Percentiles rank a stretch among this genome's conserved stretches.
Conservation (phyloP, 2,888 invertebrate genomes). For the Hermodice carunculata region DNA sequence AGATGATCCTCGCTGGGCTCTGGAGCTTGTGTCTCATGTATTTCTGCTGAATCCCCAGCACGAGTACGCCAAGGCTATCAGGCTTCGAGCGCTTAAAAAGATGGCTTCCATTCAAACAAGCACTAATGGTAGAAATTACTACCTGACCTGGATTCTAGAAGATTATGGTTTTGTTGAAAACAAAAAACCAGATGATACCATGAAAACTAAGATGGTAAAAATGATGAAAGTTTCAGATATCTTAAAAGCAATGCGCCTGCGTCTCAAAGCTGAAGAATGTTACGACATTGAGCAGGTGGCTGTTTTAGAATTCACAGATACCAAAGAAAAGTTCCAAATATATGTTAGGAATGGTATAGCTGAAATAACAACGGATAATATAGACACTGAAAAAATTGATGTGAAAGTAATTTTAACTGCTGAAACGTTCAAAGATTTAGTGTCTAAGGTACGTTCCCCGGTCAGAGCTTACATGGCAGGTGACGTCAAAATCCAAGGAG, state of each 20-base stretch:
- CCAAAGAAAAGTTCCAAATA: neutral
- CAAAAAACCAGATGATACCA: neutral
- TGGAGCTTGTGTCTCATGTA: conserved; percentile 49
- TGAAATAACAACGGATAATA: neutral
- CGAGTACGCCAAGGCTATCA: conserved; percentile 5
- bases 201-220: neutral
- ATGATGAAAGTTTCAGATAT: neutral
- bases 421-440: neutral
- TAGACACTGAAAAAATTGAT: neutral
- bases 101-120: conserved; percentile 45
- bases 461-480: neutral
- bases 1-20: conserved; percentile 55
- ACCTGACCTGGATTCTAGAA: conserved; percentile 53
- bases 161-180: conserved; percentile 28
- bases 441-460: neutral
- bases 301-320: conserved; percentile 18
- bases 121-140: conserved; percentile 55
- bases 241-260: neutral
- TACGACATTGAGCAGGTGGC: neutral
- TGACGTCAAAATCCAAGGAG: conserved; percentile 4
- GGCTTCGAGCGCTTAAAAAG: conserved; percentile 16
- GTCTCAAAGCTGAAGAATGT: conserved; percentile 3
- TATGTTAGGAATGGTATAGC: neutral
- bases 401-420: neutral
- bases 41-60: conserved; percentile 19